Base-by-base conservation (phyloP, 2,888 invertebrate species). In the Atrina japonica region DNA sequence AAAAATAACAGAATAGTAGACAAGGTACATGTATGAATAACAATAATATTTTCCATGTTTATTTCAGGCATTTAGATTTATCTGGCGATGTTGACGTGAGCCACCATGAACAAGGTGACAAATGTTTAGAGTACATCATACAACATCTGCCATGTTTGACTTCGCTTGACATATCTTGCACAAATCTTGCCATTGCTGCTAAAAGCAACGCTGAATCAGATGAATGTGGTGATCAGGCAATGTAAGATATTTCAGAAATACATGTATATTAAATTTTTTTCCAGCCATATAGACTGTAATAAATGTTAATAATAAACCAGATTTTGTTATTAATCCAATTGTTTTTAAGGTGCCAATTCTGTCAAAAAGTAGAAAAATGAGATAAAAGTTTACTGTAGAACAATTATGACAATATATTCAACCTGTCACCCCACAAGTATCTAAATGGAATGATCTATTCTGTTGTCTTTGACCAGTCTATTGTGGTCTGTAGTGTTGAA, bases 121-220 rank as follows among this genome's bases (percentile, higher is more conserved):
- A 95, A 91, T 92, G 93, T 75, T 91, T 99, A 47, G 92, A 93
- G 25, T 92, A 93, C 80, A 91, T 99, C 43, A 94, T 97, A 14
- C 92, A 93, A 60, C 94, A 92, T 87, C 92, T 99, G 83, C 95
- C 95, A 0, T 90, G 93, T 60, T 91, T 99, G 70, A 93, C 93
- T 49, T 96, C 96, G 27, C 91, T 99, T 82, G 98, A 99, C 91
- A 97, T 99, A 88, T 97, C 98, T 3, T 97, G 97, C 16, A 98
- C 98, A 21, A 98, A 99, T 92, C 92, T 99, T 77, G 97, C 97
- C 47, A 97, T 97, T 16, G 94, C 79, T 53, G 75, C 78, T 30
- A 59, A 69, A 25, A 73, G 79, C 40, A 55, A 64, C 29, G 35
- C 21, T 40, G 25, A 56, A 23, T 23, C 6, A 56, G 40, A 35